These are phyloP conservation scores for Ornithoptera alexandrae DNA, from an alignment of 2,888 invertebrate genomes.

Conservation along the genomic window DNA sequence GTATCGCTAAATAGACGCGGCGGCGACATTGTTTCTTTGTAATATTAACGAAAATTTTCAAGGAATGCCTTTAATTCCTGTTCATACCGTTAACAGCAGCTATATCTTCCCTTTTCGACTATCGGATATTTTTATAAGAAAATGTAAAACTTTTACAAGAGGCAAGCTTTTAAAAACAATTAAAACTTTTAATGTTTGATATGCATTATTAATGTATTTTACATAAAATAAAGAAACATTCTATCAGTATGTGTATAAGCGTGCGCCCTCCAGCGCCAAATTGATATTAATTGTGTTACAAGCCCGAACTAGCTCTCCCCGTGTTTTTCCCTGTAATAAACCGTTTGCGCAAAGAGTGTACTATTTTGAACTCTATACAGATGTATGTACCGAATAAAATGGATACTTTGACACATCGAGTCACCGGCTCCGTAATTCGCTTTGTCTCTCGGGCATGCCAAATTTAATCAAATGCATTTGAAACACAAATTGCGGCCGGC, in stretches of 20 bases:
- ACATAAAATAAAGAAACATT: constrained; percentile 23
- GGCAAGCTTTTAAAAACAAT: background rate
- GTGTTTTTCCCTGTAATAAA: constrained; percentile 77
- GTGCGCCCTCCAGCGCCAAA: constrained; percentile 56
- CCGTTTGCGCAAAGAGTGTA: constrained; percentile 41
- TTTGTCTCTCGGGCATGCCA: constrained; percentile 49
- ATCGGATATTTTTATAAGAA: background rate
- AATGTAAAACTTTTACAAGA: background rate
- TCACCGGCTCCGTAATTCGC: constrained; percentile 34
- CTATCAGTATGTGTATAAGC: constrained; percentile 41
- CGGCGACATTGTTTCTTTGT: constrained; percentile 46
- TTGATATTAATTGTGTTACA: constrained; percentile 77
- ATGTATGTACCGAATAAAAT: constrained; percentile 31
- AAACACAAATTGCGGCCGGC: constrained; percentile 66
- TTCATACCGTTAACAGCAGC: constrained; percentile 2
- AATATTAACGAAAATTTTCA: constrained; percentile 43
- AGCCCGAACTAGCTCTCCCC: constrained; percentile 63
- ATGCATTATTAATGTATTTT: background rate
- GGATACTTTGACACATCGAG: constrained; percentile 35
- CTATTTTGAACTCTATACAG: constrained; percentile 38
- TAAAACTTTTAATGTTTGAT: background rate
- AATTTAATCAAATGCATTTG: constrained; percentile 65
- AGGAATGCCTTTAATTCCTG: constrained; percentile 34
- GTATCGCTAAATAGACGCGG: constrained; percentile 45
- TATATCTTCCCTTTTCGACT: background rate